Evolutionary conservation across 2,113 vertebrate species (phyloP).

Genomic region (Toxotes chatareus): DNA sequence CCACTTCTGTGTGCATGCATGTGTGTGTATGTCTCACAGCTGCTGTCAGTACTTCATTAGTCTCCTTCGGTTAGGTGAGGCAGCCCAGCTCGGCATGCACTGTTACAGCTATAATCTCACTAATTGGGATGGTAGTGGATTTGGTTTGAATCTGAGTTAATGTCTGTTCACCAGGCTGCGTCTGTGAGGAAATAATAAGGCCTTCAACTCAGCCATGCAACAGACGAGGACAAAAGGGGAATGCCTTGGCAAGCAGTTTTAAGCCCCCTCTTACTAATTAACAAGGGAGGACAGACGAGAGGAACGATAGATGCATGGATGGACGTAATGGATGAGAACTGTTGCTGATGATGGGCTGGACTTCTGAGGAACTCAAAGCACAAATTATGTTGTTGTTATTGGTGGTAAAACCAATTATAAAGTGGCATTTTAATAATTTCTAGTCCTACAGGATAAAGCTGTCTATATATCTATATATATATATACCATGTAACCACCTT

Average conservation of each 20-base stretch:
- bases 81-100: conserved; percentile 47
- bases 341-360: conserved; percentile 33
- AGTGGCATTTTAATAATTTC: conserved; percentile 27
- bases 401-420: conserved; percentile 37
- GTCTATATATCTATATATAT: not conserved
- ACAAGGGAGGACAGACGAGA: conserved; percentile 64
- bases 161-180: conserved; percentile 66
- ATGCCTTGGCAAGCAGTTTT: conserved; percentile 65
- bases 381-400: conserved; percentile 34
- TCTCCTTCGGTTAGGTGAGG: conserved; percentile 66
- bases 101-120: conserved; percentile 73
- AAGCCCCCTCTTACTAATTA: conserved; percentile 66
- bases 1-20: not conserved
- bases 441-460: not conserved
- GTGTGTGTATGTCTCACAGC: conserved; percentile 39
- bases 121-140: conserved; percentile 77
- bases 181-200: conserved; percentile 77
- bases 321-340: conserved; percentile 36
- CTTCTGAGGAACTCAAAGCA: conserved; percentile 37
- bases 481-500: not conserved
- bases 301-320: conserved; percentile 56
- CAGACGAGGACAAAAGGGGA: conserved; percentile 66
- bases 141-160: conserved; percentile 74
- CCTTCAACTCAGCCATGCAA: conserved; percentile 71
- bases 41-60: conserved; percentile 66